Percentiles rank a stretch among this genome's conserved stretches.
phyloP scores from a whole-genome alignment of 2,113 vertebrate genomes.

The Phoenicopterus ruber region DNA sequence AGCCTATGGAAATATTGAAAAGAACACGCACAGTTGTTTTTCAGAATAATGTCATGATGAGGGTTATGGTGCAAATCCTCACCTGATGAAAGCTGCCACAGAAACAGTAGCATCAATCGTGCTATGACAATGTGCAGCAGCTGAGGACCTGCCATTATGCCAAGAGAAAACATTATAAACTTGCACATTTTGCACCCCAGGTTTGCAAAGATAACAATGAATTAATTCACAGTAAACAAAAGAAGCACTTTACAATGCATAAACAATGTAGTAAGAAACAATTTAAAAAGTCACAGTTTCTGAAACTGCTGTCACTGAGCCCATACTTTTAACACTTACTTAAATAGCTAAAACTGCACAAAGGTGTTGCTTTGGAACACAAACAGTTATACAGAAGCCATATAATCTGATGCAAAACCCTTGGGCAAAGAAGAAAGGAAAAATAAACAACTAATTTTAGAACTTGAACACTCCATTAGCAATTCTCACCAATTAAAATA shows the following conservation, averaged over 20 bases:
- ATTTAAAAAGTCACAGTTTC: slow-evolving; percentile 64
- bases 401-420: slow-evolving; percentile 77
- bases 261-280: slow-evolving; percentile 61
- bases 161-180: not conserved
- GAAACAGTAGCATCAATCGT: not conserved
- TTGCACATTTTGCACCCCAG: not conserved
- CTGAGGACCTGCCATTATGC: not conserved
- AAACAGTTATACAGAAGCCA: slow-evolving; percentile 61
- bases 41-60: not conserved
- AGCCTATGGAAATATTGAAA: not conserved
- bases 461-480: slow-evolving; percentile 61
- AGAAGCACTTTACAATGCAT: slow-evolving; percentile 42
- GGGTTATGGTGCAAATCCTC: not conserved
- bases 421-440: slow-evolving; percentile 72
- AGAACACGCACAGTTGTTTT: fast-evolving
- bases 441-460: slow-evolving; percentile 79
- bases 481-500: slow-evolving; percentile 71
- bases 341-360: slow-evolving; percentile 70
- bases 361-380: slow-evolving; percentile 66
- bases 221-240: slow-evolving; percentile 72
- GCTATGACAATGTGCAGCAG: not conserved
- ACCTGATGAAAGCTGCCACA: not conserved
- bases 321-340: slow-evolving; percentile 63
- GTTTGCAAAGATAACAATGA: slow-evolving; percentile 44
- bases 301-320: slow-evolving; percentile 48